phyloP scores from a whole-genome alignment of 2,888 invertebrate species.

The Caenorhabditis zanzibari region DNA sequence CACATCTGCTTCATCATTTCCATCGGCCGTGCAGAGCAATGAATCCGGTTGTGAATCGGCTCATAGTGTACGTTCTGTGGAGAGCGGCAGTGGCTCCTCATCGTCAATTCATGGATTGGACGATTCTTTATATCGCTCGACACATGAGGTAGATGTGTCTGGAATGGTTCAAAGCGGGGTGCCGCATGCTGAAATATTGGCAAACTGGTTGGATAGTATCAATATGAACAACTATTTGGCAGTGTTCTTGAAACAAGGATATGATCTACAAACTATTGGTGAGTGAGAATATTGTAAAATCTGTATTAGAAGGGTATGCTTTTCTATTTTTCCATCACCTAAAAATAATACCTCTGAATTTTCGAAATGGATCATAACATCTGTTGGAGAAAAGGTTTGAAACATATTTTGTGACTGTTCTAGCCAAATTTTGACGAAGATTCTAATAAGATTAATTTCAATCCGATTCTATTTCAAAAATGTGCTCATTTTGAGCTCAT shows the following conservation, averaged over 20 bases:
- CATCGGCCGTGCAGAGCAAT: constrained; percentile 28
- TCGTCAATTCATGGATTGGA: constrained; percentile 52
- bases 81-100: constrained; percentile 66
- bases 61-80: constrained; percentile 44
- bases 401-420: no score
- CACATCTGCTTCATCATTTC: constrained; percentile 61
- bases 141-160: constrained; percentile 83
- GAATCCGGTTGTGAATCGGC: constrained; percentile 54
- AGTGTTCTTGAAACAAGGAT: constrained; percentile 93
- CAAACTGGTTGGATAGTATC: constrained; percentile 94
- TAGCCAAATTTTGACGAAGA: no score
- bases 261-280: constrained; percentile 94
- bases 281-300: no score
- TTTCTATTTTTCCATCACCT: no score
- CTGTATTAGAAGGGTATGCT: no score
- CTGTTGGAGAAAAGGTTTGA: no score
- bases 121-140: constrained; percentile 25
- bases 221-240: constrained; percentile 96
- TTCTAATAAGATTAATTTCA: no score
- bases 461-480: no score
- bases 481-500: no score
- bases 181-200: constrained; percentile 94
- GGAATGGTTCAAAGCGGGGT: constrained; percentile 87
- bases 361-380: no score
- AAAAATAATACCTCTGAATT: no score